Base-by-base conservation (phyloP, 2,113 vertebrate genomes). In the Parus major region DNA sequence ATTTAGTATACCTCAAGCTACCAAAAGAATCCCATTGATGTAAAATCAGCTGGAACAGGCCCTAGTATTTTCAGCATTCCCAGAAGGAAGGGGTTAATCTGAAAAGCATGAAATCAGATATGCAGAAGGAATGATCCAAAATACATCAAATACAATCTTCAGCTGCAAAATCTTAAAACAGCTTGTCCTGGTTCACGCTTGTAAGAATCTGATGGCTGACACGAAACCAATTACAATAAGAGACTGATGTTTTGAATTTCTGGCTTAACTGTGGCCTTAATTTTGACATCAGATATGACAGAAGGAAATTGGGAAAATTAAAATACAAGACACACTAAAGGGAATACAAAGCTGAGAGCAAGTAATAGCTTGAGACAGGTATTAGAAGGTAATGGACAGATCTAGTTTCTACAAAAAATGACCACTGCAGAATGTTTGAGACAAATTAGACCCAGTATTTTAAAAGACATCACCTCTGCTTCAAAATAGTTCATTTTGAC, bases 101-200 rank as follows among this genome's bases (percentile, higher is more conserved):
- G 84, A 96, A 82, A 88, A 75, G 63, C 50, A 76, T 80, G 88
- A 93, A 96, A 96, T 77, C 80, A 88, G 83, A 97, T 95, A 96
- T 55, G 75, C 66, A 90, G 73, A 95, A 92, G 70, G 89, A 97
- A 36, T 76, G 88, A 97, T 77, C 82, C 95, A 79, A 89, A 95
- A 93, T 85, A 92, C 16, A 93, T 82, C 91, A 92, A 86, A 94
- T 50, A 92, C 57, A 90, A 90, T 79, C 52, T 86, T 84, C 3
- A 16, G 35, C 80, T 59, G 31, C 10, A 12, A 86, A 92, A 89
- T 75, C 70, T 84, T 93, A 72, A 90, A 68, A 57, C 66, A 86
- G 52, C 90, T 75, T 95, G 85, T 76, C 39, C 60, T 15, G 3
- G 47, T 80, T 91, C 44, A 41, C 28, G 44, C 93, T 96, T 93